Base-by-base conservation (phyloP, 2,797 vertebrate genomes). In the Sternarchorhynchus goeldii region DNA sequence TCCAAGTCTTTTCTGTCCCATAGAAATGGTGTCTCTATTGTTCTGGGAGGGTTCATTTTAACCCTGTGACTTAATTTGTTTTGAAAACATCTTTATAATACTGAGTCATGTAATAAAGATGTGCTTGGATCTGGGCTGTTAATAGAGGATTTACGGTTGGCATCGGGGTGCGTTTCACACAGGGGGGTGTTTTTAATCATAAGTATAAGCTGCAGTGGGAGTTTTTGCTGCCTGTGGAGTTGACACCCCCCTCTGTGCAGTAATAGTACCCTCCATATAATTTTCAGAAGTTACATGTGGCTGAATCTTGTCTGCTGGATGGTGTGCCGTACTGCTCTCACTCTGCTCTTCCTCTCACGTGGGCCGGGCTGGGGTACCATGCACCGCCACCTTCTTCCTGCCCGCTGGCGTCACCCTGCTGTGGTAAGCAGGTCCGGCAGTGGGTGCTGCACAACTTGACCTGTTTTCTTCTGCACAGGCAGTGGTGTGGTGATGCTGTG, bases 281-380 rank as follows among this genome's bases (percentile, higher is more conserved):
- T 83, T 85, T 83, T 83, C 73, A 25, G 2, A 73, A 79, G 80
- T 77, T 83, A 77, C 81, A 83, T 79, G 81, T 75, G 77, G 74
- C 62, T 78, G 58, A 78, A 81, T 81, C 83, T 76, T 50, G 55
- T 78, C 25, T 36, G 72, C 81, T 31, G 53, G 62, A 67, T 79
- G 25, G 14, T 45, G 78, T 69, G 58, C 39, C 20, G 31, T 69
- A 53, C 64, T 34, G 50, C 77, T 50, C 58, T 74, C 32, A 62
- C 31, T 36, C 64, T 71, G 66, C 55, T 32, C 50, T 66, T 12
- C 56, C 50, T 75, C 78, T 57, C 56, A 50, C 36, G 36, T 70
- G 77, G 56, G n/a, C 45, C 57, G 34, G 25, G 21, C 55, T 59
- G 29, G 41, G 55, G 66, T 73, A 72, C 41, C 60, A 78, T 0